These are phyloP conservation scores for Macrobrachium rosenbergii DNA, from an alignment of 1,140 invertebrate genomes.

Conservation along the genomic window DNA sequence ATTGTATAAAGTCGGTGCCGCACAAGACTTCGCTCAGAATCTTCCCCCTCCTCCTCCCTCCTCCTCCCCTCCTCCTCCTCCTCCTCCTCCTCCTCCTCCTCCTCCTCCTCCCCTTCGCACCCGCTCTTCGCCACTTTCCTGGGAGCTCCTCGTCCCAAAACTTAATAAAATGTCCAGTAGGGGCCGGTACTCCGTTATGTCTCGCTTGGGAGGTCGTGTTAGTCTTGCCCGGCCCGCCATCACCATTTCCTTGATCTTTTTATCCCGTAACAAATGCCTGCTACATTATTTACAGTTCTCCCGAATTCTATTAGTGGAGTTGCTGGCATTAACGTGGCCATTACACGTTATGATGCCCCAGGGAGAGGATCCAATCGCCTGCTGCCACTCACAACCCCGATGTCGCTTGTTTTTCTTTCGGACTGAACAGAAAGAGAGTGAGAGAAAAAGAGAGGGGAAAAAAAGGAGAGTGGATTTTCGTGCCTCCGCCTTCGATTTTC, in stretches of 20 bases:
- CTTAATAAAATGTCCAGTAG: constrained; percentile 61
- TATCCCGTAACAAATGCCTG: constrained; percentile 64
- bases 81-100: too few species aligned
- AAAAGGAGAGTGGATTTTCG: constrained; percentile 19
- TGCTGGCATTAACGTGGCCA: constrained; percentile 64
- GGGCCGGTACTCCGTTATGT: constrained; percentile 41
- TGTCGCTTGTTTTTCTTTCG: constrained; percentile 55
- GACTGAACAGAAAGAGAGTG: constrained; percentile 30
- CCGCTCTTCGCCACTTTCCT: background rate
- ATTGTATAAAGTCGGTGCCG: background rate
- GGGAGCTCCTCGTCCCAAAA: constrained; percentile 45
- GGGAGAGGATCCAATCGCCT: constrained; percentile 61
- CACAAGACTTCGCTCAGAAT: constrained; percentile 28
- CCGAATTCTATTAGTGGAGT: constrained; percentile 65
- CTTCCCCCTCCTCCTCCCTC: constrained; percentile 11
- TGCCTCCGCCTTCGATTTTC: too few species aligned
- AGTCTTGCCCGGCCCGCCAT: constrained; percentile 56
- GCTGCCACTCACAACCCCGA: constrained; percentile 56
- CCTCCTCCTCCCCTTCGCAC: background rate
- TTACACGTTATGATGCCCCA: constrained; percentile 64
- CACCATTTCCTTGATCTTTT: constrained; percentile 65
- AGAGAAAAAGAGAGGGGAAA: constrained; percentile 30
- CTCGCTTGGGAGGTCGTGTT: constrained; percentile 51
- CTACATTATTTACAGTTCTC: constrained; percentile 64
- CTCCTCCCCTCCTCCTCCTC: too few species aligned